Evolutionary conservation across 2,888 invertebrate species (phyloP).

Genomic region (Anagyrus pseudococci): DNA sequence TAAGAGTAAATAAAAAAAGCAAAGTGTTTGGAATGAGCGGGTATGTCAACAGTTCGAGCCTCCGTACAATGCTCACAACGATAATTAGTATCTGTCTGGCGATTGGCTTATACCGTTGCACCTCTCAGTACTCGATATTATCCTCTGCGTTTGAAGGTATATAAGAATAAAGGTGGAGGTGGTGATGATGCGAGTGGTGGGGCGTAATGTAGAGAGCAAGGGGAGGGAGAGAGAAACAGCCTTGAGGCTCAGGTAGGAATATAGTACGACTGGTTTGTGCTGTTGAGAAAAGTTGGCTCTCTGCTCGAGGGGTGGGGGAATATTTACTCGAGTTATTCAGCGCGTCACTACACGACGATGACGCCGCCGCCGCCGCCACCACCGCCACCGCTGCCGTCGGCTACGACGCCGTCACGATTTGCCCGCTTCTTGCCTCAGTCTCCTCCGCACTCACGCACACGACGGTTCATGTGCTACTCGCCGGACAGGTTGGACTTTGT

Average conservation of each 20-base stretch:
- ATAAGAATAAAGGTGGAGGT: neutral
- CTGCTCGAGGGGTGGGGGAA: slow-evolving; percentile 20
- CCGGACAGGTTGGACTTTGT: too few species aligned
- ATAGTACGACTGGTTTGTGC: slow-evolving; percentile 1
- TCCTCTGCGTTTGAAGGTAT: too few species aligned
- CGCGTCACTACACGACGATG: slow-evolving; percentile 15
- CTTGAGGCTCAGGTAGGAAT: neutral
- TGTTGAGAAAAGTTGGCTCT: neutral
- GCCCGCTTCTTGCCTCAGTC: slow-evolving; percentile 8
- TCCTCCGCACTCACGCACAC: slow-evolving; percentile 24
- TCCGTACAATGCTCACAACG: neutral
- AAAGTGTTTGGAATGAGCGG: neutral
- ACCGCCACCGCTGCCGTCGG: neutral
- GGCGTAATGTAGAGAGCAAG: too few species aligned
- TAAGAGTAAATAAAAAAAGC: neutral
- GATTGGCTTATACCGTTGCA: neutral
- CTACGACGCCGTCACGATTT: neutral
- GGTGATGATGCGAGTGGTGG: neutral
- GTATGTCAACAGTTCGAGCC: neutral
- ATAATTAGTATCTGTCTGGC: neutral
- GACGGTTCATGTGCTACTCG: slow-evolving; percentile 17
- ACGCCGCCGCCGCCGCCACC: slow-evolving; percentile 3
- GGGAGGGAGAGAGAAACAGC: neutral
- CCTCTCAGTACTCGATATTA: neutral
- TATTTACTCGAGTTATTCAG: slow-evolving; percentile 29